phyloP scores from a whole-genome alignment of 1,140 invertebrate genomes.

The Drosophila trapezifrons region DNA sequence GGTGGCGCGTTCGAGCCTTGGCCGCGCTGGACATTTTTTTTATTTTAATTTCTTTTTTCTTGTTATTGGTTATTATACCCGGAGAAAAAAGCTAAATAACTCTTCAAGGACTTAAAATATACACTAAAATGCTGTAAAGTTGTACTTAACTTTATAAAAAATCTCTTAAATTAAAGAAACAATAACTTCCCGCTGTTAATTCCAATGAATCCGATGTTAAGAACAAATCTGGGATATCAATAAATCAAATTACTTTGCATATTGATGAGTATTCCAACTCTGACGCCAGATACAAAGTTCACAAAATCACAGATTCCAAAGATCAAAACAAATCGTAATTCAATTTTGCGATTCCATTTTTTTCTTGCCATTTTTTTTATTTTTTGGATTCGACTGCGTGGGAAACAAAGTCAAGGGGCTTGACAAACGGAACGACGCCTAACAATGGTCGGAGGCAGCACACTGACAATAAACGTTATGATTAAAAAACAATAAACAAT shows the following conservation, averaged over 20 bases:
- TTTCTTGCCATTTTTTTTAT: conserved; percentile 33
- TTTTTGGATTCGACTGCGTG: conserved; percentile 53
- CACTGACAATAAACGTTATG: conserved; percentile 71
- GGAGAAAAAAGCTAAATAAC: too few species aligned
- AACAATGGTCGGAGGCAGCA: conserved; percentile 55
- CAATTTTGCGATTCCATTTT: conserved; percentile 3
- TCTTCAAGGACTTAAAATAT: neutral
- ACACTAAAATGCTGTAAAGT: neutral
- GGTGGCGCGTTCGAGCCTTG: too few species aligned
- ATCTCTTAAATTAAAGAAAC: neutral
- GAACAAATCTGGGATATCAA: neutral
- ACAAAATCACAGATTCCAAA: conserved; percentile 37
- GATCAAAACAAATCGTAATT: conserved; percentile 42
- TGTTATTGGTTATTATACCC: too few species aligned
- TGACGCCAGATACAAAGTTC: conserved; percentile 52
- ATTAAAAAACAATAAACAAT: conserved; percentile 80
- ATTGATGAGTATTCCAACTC: conserved; percentile 11
- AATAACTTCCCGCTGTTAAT: neutral
- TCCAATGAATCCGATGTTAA: neutral
- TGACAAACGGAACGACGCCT: conserved; percentile 22
- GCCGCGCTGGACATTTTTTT: too few species aligned
- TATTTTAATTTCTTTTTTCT: too few species aligned
- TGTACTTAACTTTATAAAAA: neutral
- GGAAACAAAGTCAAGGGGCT: conserved; percentile 58
- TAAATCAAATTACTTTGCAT: conserved; percentile 16